Conservation (phyloP, 2,888 invertebrate species). For the Sycophila texana region DNA sequence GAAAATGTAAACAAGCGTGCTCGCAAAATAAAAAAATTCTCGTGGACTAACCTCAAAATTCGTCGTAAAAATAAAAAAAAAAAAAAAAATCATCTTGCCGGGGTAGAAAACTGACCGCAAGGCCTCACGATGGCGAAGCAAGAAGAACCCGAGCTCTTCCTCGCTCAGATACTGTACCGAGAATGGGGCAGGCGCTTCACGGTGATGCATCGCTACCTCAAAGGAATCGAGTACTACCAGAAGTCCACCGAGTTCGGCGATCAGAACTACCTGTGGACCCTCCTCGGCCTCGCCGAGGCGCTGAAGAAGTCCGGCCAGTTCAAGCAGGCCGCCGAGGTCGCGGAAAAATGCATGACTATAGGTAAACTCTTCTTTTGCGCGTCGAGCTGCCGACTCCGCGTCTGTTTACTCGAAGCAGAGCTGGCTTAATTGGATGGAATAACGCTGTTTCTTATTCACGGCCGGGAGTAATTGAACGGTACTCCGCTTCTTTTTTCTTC, state of each 20-base stretch:
- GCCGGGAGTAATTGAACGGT: no score
- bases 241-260: conserved; percentile 62
- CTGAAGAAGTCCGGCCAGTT: conserved; percentile 65
- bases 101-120: neutral
- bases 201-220: conserved; percentile 56
- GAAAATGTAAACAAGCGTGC: conserved; percentile 1
- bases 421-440: neutral
- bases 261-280: conserved; percentile 61
- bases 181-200: conserved; percentile 68
- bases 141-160: conserved; percentile 58
- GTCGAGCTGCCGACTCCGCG: neutral
- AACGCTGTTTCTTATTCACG: no score
- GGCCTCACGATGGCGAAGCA: conserved; percentile 32
- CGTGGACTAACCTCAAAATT: neutral
- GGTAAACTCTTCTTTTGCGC: conserved; percentile 58
- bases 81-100: neutral
- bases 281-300: conserved; percentile 64
- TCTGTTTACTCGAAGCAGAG: neutral
- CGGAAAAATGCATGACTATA: conserved; percentile 64
- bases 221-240: conserved; percentile 64
- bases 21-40: neutral
- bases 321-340: conserved; percentile 61
- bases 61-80: neutral
- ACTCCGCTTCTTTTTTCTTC: no score
- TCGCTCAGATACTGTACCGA: conserved; percentile 64